Evolutionary conservation across 2,113 vertebrate genomes (phyloP).

Genomic region (Grus americana): DNA sequence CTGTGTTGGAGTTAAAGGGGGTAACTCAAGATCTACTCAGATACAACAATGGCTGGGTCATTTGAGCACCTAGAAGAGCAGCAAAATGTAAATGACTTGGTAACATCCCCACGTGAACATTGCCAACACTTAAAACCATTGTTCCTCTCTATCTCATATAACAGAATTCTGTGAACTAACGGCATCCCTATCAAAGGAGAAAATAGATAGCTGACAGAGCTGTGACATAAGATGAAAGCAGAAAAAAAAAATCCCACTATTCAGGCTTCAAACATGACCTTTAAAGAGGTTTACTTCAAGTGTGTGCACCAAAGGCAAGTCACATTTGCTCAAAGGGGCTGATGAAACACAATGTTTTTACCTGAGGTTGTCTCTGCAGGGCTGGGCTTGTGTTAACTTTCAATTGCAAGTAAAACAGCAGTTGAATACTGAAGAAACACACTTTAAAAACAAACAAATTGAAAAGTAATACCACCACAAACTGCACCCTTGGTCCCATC

Average conservation of each 20-base stretch:
- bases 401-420: background rate
- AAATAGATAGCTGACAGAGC: background rate
- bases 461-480: background rate
- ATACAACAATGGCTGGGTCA: background rate
- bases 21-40: background rate
- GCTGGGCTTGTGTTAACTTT: background rate
- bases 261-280: background rate
- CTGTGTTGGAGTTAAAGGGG: background rate
- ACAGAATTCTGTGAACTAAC: background rate
- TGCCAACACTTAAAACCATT: background rate
- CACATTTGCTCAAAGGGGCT: background rate
- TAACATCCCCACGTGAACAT: accelerated
- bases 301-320: background rate
- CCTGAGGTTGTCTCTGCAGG: background rate
- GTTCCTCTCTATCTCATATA: background rate
- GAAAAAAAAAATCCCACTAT: background rate
- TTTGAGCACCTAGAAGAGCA: background rate
- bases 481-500: background rate
- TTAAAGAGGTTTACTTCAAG: background rate
- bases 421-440: background rate
- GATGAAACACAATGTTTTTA: background rate
- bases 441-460: background rate
- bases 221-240: background rate
- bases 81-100: background rate
- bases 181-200: background rate